Conservation (phyloP, 1,140 invertebrate species). For the Drosophila nikananu region DNA sequence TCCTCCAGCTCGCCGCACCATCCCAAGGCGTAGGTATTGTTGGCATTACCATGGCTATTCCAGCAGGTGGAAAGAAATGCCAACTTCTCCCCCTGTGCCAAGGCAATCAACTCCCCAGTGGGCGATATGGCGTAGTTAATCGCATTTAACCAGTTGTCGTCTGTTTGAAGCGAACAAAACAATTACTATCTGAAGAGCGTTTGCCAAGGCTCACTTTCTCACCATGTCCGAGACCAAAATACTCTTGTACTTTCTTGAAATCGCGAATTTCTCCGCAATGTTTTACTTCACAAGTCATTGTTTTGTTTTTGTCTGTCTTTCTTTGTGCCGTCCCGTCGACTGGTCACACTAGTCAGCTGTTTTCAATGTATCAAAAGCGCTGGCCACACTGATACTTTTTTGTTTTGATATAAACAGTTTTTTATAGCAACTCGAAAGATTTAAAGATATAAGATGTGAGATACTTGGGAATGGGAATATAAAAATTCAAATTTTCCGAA, state of each 20-base stretch:
- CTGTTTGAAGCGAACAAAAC: conserved; percentile 72
- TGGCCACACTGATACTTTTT: not conserved
- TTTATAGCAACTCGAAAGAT: not conserved
- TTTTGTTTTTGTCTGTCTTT: conserved; percentile 49
- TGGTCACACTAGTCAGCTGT: conserved; percentile 3
- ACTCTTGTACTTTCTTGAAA: conserved; percentile 87
- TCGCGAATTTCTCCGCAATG: conserved; percentile 88
- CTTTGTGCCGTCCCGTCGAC: not conserved
- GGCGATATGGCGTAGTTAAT: conserved; percentile 91
- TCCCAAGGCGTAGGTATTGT: conserved; percentile 86
- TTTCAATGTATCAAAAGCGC: not conserved
- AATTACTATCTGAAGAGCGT: not conserved
- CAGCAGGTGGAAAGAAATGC: conserved; percentile 89
- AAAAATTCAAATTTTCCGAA: not conserved
- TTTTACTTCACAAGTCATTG: conserved; percentile 90
- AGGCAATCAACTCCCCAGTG: conserved; percentile 89
- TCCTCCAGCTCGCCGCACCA: conserved; percentile 87
- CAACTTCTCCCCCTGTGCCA: conserved; percentile 89
- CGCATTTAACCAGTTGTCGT: conserved; percentile 90
- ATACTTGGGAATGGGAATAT: no score
- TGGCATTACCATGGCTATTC: conserved; percentile 86
- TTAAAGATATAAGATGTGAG: not conserved
- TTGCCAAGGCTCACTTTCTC: conserved; percentile 32
- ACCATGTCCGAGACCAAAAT: conserved; percentile 86
- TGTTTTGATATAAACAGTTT: not conserved